These are phyloP conservation scores for Agrypnus murinus DNA, from an alignment of 2,888 invertebrate species.

Conservation along the genomic window DNA sequence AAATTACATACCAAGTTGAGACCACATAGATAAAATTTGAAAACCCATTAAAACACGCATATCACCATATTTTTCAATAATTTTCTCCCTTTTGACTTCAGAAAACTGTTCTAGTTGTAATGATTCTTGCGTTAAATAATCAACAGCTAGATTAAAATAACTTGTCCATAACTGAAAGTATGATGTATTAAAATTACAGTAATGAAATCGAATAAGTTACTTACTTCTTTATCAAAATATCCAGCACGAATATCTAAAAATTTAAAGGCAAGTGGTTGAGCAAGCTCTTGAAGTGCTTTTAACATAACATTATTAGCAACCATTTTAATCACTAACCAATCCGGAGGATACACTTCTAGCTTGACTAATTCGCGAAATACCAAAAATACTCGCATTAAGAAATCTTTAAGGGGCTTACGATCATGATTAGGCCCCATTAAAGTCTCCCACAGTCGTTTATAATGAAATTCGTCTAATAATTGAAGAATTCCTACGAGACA, in stretches of 20 bases:
- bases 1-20: conserved; percentile 79
- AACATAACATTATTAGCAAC: conserved; percentile 90
- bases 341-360: conserved; percentile 87
- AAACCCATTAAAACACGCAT: conserved; percentile 95
- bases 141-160: conserved; percentile 87
- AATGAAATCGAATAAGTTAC: conserved; percentile 24
- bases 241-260: conserved; percentile 83
- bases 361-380: conserved; percentile 87
- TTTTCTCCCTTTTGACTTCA: conserved; percentile 85
- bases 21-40: conserved; percentile 94
- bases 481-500: conserved; percentile 90
- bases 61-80: conserved; percentile 87
- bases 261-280: conserved; percentile 88
- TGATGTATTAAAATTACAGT: conserved; percentile 20
- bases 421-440: conserved; percentile 81
- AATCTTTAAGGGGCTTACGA: conserved; percentile 88
- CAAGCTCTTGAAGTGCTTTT: conserved; percentile 89
- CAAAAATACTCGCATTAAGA: conserved; percentile 86
- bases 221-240: conserved; percentile 85
- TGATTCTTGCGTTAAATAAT: conserved; percentile 86
- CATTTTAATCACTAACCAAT: conserved; percentile 94
- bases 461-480: conserved; percentile 90
- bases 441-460: conserved; percentile 90
- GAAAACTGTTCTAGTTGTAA: conserved; percentile 88
- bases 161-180: conserved; percentile 75